Base-by-base conservation (phyloP, 2,888 invertebrate genomes). In the Eulithis prunata region DNA sequence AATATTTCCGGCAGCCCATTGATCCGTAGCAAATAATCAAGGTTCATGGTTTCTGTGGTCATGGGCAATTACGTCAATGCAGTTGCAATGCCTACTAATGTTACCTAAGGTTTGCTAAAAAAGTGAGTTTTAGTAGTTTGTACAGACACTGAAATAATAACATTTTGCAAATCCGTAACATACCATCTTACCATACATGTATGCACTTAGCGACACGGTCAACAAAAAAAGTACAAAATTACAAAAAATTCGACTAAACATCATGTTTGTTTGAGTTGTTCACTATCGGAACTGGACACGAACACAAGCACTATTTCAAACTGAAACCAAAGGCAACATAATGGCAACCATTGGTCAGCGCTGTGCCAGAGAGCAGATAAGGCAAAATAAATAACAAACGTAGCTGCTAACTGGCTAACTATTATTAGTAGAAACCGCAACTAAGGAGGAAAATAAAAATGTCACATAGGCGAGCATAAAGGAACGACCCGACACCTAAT, bases 381-480 rank as follows among this genome's bases (percentile, higher is more conserved):
- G 55, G 62, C 45, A 14, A 66, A 52, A 51, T 56, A 67, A 65
- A 68, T 73, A 72, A 58, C 11, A 69, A 66, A 63, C 57, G 46
- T 57, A 57, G 63, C 67, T 76, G 64, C 67, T 76, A 75, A 78
- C 77, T 77, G 74, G 72, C 69, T 46, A 66, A 68, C 66, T 65
- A 57, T 71, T 77, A 78, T 72, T 70, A 74, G 64, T 66, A 61
- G 6, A 60, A 69, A 70, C 69, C 69, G 67, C 75, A 75, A 78
- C 71, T 63, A 49, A 49, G 72, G 73, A 79, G 78, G 79, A 82
- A 78, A 86, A 85, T 70, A 74, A 83, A 82, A 79, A 62, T 65
- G 57, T 43, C 32, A 77, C 75, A 80, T 77, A 78, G 80, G 79
- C 73, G 78, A 73, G 61, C 70, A 62, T 49, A 46, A 69, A 75